phyloP scores from a whole-genome alignment of 2,113 vertebrate genomes.

The Halcyon senegalensis region DNA sequence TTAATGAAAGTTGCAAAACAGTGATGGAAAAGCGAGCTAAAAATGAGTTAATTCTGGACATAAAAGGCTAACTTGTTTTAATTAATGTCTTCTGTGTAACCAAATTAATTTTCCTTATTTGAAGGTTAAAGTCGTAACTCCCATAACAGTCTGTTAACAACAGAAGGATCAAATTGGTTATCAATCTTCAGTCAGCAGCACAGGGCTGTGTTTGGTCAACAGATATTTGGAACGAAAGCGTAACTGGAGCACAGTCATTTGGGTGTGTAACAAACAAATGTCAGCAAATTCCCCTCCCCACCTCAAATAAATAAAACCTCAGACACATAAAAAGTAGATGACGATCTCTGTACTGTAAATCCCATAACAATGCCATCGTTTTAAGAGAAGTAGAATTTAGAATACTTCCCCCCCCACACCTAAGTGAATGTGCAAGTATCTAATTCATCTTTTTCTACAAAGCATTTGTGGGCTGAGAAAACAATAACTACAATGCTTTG shows the following conservation, averaged over 20 bases:
- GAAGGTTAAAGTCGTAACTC: background rate
- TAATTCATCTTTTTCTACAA: background rate
- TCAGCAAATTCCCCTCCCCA: background rate
- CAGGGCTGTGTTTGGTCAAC: background rate
- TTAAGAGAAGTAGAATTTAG: background rate
- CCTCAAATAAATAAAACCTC: background rate
- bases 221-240: background rate
- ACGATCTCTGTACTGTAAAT: background rate
- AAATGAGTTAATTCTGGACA: rapidly evolving
- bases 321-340: background rate
- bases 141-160: background rate
- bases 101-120: background rate
- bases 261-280: background rate
- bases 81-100: background rate
- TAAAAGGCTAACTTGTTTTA: background rate
- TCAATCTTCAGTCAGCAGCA: background rate
- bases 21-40: rapidly evolving
- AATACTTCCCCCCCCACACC: background rate
- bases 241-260: background rate
- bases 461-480: background rate
- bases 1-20: background rate
- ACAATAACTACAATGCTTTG: background rate
- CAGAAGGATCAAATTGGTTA: background rate
- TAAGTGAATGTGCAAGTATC: too few relatives aligned
- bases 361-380: background rate